phyloP scores from a whole-genome alignment of 1,140 invertebrate species.

The Micrasema minimum region DNA sequence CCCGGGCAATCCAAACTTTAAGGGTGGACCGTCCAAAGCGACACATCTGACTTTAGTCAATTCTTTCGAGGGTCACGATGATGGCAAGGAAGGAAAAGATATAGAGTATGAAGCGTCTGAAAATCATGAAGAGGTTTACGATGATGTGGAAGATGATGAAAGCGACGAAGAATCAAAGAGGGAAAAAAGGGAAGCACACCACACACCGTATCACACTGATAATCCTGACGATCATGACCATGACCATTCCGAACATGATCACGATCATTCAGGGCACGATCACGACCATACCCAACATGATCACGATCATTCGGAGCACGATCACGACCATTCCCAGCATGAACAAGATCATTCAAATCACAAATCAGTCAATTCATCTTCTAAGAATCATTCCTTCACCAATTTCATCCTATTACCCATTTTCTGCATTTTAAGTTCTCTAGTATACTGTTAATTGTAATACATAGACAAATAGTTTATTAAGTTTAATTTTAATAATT shows the following conservation, averaged over 20 bases:
- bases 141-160: constrained; percentile 41
- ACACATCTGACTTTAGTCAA: constrained; percentile 40
- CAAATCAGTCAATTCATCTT: constrained; percentile 27
- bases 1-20: constrained; percentile 35
- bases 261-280: constrained; percentile 23
- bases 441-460: constrained; percentile 8
- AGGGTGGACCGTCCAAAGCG: constrained; percentile 31
- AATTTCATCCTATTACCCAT: constrained; percentile 10
- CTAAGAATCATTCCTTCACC: background rate
- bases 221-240: constrained; percentile 29
- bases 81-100: constrained; percentile 40
- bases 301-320: constrained; percentile 23
- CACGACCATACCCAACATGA: constrained; percentile 33
- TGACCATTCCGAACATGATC: constrained; percentile 46
- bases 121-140: constrained; percentile 52
- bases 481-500: constrained; percentile 28
- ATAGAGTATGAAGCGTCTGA: constrained; percentile 51
- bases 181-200: constrained; percentile 45
- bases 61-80: constrained; percentile 37
- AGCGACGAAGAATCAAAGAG: constrained; percentile 29
- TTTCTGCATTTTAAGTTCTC: constrained; percentile 22
- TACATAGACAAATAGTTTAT: too few species aligned
- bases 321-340: background rate
- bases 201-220: constrained; percentile 45
- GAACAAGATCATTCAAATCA: constrained; percentile 7